Base-by-base conservation (phyloP, 1,140 invertebrate genomes). In the Druon quercuslanigerum region DNA sequence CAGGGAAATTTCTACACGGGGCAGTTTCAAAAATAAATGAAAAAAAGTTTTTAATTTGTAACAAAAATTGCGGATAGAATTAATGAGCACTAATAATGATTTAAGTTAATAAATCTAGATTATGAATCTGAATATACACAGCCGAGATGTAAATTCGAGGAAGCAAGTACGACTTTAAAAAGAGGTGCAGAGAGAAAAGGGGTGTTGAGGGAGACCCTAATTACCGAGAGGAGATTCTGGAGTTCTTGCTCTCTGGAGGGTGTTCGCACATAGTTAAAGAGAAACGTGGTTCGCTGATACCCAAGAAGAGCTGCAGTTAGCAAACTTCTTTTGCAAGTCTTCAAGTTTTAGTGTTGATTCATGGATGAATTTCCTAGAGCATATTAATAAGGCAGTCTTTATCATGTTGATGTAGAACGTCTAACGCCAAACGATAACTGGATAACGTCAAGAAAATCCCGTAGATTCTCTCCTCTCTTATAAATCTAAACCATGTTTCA, bases 181-280 rank as follows among this genome's bases (percentile, higher is more conserved):
- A 66, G 4, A 40, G n/a, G 60, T 40, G 25, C 40, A 13, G 25
- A 66, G n/a, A 66, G 60, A 66, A 66, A 46, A 40, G 60, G 14
- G 60, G 25, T 66, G 60, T 66, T 66, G 60, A 66, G 40, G 60
- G 25, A 66, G 40, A 33, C 60, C 60, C 60, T 66, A 66, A 66
- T 66, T 66, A 66, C 60, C 33, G 25, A 33, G n/a, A 46, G 60
- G 25, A 66, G 60, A 66, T 66, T 66, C 60, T 66, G 33, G 25
- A 40, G 25, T 66, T 66, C 33, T 66, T 66, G 60, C 60, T 40
- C 60, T 66, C 60, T 46, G 20, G 60, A 66, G 60, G n/a, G 60
- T 40, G 33, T 66, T 66, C 60, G 40, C 60, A 66, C 60, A 66
- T 66, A 40, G 25, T 40, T 66, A 66, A 40, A 33, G 40, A 33